These are phyloP conservation scores for Stictonetta naevosa DNA, from an alignment of 2,113 vertebrate species.

Conservation along the genomic window DNA sequence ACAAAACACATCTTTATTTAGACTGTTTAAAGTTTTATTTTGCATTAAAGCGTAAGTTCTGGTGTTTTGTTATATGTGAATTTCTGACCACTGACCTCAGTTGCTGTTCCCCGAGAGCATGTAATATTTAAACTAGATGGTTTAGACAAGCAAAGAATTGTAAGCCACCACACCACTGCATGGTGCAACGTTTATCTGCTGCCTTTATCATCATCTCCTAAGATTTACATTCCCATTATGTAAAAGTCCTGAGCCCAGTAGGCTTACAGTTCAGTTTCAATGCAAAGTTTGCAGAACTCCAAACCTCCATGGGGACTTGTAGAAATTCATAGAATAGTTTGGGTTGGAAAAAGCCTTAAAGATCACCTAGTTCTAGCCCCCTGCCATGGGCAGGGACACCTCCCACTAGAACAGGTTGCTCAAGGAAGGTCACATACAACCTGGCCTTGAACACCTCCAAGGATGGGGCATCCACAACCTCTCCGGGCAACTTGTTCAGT, in stretches of 20 bases:
- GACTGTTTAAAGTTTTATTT: neutral
- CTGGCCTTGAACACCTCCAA: no score
- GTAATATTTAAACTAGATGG: neutral
- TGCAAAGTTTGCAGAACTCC: neutral
- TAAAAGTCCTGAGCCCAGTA: neutral
- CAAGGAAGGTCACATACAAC: no score
- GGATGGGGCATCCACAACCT: no score
- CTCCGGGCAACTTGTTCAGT: no score
- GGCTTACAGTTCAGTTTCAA: neutral
- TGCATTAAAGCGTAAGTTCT: neutral
- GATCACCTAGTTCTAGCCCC: no score
- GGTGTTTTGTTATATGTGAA: neutral
- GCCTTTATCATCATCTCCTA: neutral
- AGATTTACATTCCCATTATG: neutral
- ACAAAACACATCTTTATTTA: neutral
- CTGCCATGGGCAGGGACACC: no score
- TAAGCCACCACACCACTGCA: neutral
- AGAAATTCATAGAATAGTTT: neutral
- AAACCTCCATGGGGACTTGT: neutral
- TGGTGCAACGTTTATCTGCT: neutral
- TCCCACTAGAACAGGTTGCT: no score
- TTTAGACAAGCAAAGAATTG: neutral
- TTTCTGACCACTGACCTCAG: neutral
- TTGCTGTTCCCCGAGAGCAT: neutral
- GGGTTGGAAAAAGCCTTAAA: no score